These are phyloP conservation scores for Hyperoodon ampullatus DNA, from an alignment of 2,113 vertebrate genomes.

Conservation along the genomic window DNA sequence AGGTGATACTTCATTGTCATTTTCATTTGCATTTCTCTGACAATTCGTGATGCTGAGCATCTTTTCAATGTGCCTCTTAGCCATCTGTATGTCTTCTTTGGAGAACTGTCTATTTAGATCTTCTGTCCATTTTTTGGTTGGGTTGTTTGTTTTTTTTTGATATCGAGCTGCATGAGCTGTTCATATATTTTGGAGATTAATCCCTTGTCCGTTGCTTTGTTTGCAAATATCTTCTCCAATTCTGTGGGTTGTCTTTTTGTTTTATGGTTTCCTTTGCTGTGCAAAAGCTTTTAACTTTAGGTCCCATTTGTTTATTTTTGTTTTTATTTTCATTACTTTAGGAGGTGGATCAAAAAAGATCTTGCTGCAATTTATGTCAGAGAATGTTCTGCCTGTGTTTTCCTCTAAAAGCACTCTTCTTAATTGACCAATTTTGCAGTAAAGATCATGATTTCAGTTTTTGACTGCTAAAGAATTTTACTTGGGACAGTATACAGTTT, in stretches of 20 bases:
- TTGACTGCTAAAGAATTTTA: neutral
- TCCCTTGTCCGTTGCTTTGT: neutral
- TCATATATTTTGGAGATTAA: neutral
- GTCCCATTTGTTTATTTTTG: neutral
- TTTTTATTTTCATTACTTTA: neutral
- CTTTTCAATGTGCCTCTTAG: neutral
- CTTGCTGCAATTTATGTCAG: neutral
- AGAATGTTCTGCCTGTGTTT: neutral
- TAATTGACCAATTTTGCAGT: neutral
- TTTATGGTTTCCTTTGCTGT: neutral
- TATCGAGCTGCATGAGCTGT: neutral
- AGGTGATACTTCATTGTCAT: neutral
- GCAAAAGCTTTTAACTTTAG: neutral
- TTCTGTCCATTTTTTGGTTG: neutral
- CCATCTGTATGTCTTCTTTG: neutral
- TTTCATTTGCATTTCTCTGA: neutral
- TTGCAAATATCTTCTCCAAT: neutral
- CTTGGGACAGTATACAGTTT: neutral
- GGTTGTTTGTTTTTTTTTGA: neutral
- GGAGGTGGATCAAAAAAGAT: neutral
- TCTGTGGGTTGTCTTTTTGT: neutral
- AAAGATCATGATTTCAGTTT: slow-evolving; percentile 28
- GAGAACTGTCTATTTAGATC: neutral
- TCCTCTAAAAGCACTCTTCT: neutral
- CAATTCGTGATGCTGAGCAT: neutral